A percentile compares a stretch with the other conserved stretches of the same genome.
Evolutionary conservation across 2,113 vertebrate species (phyloP).

Genomic region (Excalfactoria chinensis): DNA sequence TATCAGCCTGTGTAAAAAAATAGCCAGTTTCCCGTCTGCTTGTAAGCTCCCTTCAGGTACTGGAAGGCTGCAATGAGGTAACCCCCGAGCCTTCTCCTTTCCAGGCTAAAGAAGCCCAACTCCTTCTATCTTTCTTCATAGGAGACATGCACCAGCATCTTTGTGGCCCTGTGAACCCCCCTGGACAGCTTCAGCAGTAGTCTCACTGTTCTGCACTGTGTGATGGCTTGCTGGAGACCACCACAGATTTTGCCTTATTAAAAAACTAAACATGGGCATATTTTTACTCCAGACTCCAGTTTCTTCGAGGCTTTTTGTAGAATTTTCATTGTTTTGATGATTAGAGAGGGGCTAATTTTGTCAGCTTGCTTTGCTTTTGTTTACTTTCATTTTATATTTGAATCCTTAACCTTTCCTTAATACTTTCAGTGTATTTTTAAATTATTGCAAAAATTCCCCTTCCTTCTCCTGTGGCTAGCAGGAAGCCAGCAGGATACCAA

Average conservation of each 20-base stretch:
- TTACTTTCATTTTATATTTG: background rate
- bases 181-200: background rate
- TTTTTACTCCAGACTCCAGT: background rate
- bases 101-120: too few species aligned
- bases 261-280: background rate
- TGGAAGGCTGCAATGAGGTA: too few species aligned
- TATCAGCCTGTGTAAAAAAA: too few species aligned
- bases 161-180: too few species aligned
- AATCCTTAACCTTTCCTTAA: conserved; percentile 49
- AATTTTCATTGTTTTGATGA: background rate
- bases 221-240: background rate
- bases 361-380: background rate
- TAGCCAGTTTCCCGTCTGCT: too few species aligned
- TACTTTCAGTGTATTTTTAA: conserved; percentile 66
- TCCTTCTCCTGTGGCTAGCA: conserved; percentile 61
- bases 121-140: too few species aligned
- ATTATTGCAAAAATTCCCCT: conserved; percentile 62
- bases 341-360: conserved; percentile 6
- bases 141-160: too few species aligned
- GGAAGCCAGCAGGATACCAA: conserved; percentile 71
- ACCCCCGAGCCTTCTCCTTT: too few species aligned
- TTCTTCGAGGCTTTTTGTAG: background rate
- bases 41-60: too few species aligned
- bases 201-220: background rate
- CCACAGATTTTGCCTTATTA: background rate